phyloP scores from a whole-genome alignment of 2,888 invertebrate genomes.

The Agonum fuliginosum region DNA sequence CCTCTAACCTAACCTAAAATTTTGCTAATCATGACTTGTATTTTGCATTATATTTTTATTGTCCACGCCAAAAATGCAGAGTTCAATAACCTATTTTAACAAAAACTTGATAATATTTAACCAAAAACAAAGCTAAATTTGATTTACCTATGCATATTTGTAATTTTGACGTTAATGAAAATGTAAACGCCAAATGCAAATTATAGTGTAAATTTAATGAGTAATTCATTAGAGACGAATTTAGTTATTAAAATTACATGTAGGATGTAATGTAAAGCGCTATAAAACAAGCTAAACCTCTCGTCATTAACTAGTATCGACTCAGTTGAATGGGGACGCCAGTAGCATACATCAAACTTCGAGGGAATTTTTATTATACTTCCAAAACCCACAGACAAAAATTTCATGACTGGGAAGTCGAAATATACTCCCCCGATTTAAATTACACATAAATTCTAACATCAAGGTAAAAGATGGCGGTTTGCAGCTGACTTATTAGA shows the following conservation, averaged over 20 bases:
- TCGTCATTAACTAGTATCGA: constrained; percentile 28
- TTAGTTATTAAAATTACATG: constrained; percentile 40
- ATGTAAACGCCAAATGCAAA: not conserved
- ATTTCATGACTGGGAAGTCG: not conserved
- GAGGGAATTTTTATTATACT: constrained; percentile 18
- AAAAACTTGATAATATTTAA: constrained; percentile 3
- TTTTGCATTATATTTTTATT: not conserved
- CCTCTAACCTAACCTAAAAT: constrained; percentile 52
- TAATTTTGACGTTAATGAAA: constrained; percentile 31
- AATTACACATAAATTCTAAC: constrained; percentile 52
- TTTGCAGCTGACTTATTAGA: constrained; percentile 49
- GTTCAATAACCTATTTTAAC: constrained; percentile 47
- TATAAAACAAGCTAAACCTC: constrained; percentile 1
- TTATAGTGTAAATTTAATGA: constrained; percentile 12
- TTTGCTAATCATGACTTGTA: constrained; percentile 35
- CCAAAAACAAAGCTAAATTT: not conserved
- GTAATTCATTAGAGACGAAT: constrained; percentile 7
- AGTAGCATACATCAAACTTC: not conserved
- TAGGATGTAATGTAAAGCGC: constrained; percentile 21
- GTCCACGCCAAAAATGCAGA: constrained; percentile 16
- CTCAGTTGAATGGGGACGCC: constrained; percentile 11
- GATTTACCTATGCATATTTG: not conserved
- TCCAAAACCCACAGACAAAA: not conserved
- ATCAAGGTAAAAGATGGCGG: constrained; percentile 60
- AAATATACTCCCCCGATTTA: constrained; percentile 6